Percentiles rank a stretch among this genome's conserved stretches.
Conservation (phyloP, 2,888 invertebrate genomes). For the Drosophila ezoana region DNA sequence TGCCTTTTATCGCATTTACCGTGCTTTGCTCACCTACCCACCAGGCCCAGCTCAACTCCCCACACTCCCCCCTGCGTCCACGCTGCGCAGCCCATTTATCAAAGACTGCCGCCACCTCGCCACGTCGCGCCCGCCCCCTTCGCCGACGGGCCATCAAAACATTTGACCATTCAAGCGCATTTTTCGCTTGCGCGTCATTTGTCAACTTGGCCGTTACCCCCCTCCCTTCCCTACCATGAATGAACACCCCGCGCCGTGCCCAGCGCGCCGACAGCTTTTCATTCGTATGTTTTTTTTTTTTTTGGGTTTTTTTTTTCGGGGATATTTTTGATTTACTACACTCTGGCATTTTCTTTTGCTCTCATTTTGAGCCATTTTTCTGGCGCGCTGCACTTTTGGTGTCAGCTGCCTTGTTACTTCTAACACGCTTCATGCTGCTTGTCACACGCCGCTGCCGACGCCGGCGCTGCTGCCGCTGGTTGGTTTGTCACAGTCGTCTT, state of each 20-base stretch:
- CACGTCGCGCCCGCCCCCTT: not conserved
- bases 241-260: no score
- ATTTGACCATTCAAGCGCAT: constrained; percentile 79
- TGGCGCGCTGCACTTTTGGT: constrained; percentile 74
- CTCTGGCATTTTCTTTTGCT: constrained; percentile 37
- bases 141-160: constrained; percentile 45
- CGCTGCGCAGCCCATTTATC: constrained; percentile 23
- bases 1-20: constrained; percentile 41
- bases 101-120: constrained; percentile 7
- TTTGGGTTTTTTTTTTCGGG: constrained; percentile 10
- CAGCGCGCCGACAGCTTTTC: not conserved
- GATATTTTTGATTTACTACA: constrained; percentile 63
- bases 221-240: not conserved
- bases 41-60: not conserved
- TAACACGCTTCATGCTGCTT: constrained; percentile 72
- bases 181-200: constrained; percentile 79
- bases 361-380: constrained; percentile 67
- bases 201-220: constrained; percentile 59
- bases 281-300: constrained; percentile 12
- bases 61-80: not conserved
- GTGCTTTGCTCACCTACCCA: constrained; percentile 49
- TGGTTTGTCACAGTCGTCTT: constrained; percentile 72
- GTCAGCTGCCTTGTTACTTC: constrained; percentile 80
- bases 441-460: constrained; percentile 69
- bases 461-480: constrained; percentile 67